Evolutionary conservation across 1,140 invertebrate genomes (phyloP).

Genomic region (Formica selysi): DNA sequence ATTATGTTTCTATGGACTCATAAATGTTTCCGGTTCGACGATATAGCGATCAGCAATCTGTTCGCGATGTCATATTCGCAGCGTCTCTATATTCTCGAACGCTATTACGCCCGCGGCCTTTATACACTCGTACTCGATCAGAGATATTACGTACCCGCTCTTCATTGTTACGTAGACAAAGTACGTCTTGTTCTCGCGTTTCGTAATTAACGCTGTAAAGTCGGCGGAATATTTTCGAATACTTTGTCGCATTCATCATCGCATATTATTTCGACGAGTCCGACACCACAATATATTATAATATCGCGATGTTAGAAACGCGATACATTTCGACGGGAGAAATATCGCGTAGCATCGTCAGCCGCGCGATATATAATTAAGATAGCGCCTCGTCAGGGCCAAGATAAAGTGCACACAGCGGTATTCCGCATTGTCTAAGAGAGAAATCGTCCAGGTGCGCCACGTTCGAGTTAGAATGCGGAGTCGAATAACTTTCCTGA

Average conservation of each 20-base stretch:
- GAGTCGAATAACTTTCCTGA: slow-evolving; percentile 46
- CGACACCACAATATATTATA: neutral
- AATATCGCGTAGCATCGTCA: slow-evolving; percentile 50
- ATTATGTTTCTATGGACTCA: slow-evolving; percentile 6
- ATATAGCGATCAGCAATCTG: slow-evolving; percentile 52
- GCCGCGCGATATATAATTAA: slow-evolving; percentile 70
- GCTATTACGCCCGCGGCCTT: slow-evolving; percentile 37
- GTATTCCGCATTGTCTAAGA: slow-evolving; percentile 43
- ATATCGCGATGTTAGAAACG: slow-evolving; percentile 3
- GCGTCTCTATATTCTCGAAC: slow-evolving; percentile 25
- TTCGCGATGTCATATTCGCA: slow-evolving; percentile 29
- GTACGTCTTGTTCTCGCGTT: neutral
- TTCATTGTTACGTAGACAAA: slow-evolving; percentile 50
- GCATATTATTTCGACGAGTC: neutral
- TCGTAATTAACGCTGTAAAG: slow-evolving; percentile 36
- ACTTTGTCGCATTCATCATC: neutral
- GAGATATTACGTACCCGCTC: slow-evolving; percentile 26
- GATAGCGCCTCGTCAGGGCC: slow-evolving; percentile 66
- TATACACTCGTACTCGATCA: slow-evolving; percentile 22
- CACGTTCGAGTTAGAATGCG: slow-evolving; percentile 28
- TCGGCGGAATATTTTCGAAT: neutral
- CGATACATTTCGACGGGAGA: slow-evolving; percentile 34
- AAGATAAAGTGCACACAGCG: slow-evolving; percentile 66
- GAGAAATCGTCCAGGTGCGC: slow-evolving; percentile 65
- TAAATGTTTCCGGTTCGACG: slow-evolving; percentile 39